A percentile compares a stretch with the other conserved stretches of the same genome.
Conservation (phyloP, 1,140 invertebrate genomes). For the Coenobita brevimanus region DNA sequence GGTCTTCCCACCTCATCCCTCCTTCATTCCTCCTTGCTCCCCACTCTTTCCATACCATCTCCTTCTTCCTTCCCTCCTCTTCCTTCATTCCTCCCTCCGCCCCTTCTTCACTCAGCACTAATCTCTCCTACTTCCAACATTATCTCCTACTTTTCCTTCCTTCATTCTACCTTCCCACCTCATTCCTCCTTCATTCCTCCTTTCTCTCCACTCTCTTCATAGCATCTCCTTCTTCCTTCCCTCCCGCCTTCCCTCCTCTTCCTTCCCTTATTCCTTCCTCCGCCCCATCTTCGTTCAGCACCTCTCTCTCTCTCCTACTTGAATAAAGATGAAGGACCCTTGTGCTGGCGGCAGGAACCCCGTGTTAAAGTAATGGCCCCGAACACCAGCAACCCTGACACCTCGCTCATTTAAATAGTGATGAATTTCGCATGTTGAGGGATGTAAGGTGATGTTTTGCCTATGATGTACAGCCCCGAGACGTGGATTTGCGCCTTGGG, state of each 20-base stretch:
- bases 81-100: no score
- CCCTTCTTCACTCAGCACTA: no score
- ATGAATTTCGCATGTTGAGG: constrained; percentile 66
- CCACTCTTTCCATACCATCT: no score
- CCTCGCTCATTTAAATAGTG: constrained; percentile 67
- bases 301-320: constrained; percentile 48
- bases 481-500: background rate
- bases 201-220: no score
- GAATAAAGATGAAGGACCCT: constrained; percentile 60
- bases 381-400: constrained; percentile 44
- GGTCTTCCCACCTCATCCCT: background rate
- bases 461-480: constrained; percentile 51
- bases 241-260: background rate
- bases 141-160: no score
- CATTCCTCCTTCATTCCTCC: background rate
- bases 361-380: constrained; percentile 62
- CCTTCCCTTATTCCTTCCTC: background rate
- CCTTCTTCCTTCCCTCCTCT: background rate
- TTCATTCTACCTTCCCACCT: no score
- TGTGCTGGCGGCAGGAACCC: constrained; percentile 46
- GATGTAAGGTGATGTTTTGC: constrained; percentile 64
- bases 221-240: background rate
- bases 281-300: background rate
- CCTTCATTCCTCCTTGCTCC: background rate
- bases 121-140: background rate